phyloP scores from a whole-genome alignment of 2,113 vertebrate species.

The Polyodon spathula region DNA sequence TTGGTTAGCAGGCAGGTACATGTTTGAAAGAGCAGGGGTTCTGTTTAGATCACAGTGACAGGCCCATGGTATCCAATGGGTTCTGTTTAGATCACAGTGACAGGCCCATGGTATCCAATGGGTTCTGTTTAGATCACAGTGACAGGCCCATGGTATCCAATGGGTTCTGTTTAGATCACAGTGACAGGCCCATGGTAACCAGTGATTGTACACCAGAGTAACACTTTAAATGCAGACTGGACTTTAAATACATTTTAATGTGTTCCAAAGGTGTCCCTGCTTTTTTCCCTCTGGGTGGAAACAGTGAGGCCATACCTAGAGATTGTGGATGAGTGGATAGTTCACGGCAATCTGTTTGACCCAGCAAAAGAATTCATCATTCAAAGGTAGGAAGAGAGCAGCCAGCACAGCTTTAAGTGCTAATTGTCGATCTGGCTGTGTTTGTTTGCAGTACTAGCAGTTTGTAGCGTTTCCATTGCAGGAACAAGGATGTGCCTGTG shows the following conservation, averaged over 20 bases:
- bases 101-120: too few relatives aligned
- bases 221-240: too few relatives aligned
- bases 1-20: too few relatives aligned
- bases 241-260: constrained; percentile 4
- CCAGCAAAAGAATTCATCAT: constrained; percentile 94
- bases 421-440: neutral
- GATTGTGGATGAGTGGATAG: constrained; percentile 95
- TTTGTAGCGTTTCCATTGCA: constrained; percentile 26
- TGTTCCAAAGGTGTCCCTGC: constrained; percentile 71
- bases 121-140: too few relatives aligned
- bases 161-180: too few relatives aligned
- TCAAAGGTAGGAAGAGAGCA: constrained; percentile 65
- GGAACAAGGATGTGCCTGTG: constrained; percentile 92
- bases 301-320: constrained; percentile 91
- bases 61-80: too few relatives aligned
- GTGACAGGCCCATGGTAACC: too few relatives aligned
- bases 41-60: too few relatives aligned
- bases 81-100: too few relatives aligned
- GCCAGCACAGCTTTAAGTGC: neutral
- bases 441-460: neutral
- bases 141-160: too few relatives aligned
- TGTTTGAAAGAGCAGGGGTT: too few relatives aligned
- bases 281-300: constrained; percentile 94
- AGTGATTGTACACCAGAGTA: too few relatives aligned
- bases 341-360: constrained; percentile 87